These are phyloP conservation scores for Cynopterus brachyotis DNA, from an alignment of 2,113 vertebrate genomes.

Conservation along the genomic window DNA sequence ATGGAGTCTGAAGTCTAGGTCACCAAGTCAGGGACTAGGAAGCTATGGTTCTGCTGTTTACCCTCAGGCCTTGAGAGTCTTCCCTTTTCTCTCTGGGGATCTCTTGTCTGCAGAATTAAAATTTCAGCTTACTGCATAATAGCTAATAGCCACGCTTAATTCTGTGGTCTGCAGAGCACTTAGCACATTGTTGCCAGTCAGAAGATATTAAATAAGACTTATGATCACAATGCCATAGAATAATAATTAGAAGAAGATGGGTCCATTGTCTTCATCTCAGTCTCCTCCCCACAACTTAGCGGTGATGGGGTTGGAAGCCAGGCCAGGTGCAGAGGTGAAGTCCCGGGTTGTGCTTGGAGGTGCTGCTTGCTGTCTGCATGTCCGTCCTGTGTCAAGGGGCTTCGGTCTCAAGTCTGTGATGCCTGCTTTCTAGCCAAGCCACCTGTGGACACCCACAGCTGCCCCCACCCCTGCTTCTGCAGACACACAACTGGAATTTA, in stretches of 20 bases:
- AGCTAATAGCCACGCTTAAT: background rate
- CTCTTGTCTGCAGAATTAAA: background rate
- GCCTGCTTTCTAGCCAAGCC: background rate
- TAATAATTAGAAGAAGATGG: constrained; percentile 36
- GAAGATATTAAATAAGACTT: constrained; percentile 7
- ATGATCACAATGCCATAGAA: background rate
- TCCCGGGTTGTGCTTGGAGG: background rate
- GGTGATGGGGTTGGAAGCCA: background rate
- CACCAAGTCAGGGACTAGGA: background rate
- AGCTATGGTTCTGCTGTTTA: background rate
- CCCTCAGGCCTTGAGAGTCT: background rate
- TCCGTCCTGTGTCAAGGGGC: background rate
- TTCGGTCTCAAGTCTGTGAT: background rate
- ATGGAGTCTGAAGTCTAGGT: background rate
- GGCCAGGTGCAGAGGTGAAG: background rate
- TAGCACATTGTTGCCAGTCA: constrained; percentile 42
- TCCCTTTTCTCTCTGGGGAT: background rate
- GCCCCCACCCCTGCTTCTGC: background rate
- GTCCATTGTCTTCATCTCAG: background rate
- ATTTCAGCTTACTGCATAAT: background rate
- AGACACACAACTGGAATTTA: background rate
- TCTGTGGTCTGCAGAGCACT: constrained; percentile 31
- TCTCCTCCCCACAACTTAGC: background rate
- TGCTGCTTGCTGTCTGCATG: background rate
- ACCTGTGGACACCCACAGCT: background rate